Percentiles rank a stretch among this genome's conserved stretches.
These are phyloP conservation scores for Eristalis intricaria DNA, from an alignment of 2,888 invertebrate genomes.

Conservation along the genomic window DNA sequence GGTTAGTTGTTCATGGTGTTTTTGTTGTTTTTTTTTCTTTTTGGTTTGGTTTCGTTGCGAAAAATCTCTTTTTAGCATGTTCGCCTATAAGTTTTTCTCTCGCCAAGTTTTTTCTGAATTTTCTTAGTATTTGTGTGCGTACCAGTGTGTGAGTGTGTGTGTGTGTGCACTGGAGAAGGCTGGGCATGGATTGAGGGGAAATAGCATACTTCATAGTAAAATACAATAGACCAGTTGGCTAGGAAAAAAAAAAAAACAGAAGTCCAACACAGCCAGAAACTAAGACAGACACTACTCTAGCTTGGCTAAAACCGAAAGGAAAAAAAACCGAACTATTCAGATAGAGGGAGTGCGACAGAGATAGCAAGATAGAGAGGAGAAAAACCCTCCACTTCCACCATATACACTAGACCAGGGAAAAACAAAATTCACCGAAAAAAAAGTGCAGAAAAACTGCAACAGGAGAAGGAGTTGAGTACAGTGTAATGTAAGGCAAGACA, in stretches of 20 bases:
- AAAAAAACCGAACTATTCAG: slow-evolving; percentile 1
- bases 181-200: slow-evolving; percentile 42
- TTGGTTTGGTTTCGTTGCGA: slow-evolving; percentile 2
- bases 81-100: slow-evolving; percentile 55
- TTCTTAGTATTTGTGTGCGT: slow-evolving; percentile 25
- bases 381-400: slow-evolving; percentile 47
- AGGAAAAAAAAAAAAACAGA: slow-evolving; percentile 41
- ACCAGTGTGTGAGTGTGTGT: neutral
- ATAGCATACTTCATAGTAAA: slow-evolving; percentile 8
- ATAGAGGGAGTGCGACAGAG: neutral
- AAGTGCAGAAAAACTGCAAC: slow-evolving; percentile 53
- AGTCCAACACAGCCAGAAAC: slow-evolving; percentile 34
- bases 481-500: neutral
- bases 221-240: slow-evolving; percentile 47
- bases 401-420: slow-evolving; percentile 19
- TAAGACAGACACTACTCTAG: slow-evolving; percentile 1
- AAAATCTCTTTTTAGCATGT: slow-evolving; percentile 42
- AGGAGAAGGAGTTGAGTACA: slow-evolving; percentile 39
- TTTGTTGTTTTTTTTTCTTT: neutral
- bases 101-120: slow-evolving; percentile 32
- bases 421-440: slow-evolving; percentile 3
- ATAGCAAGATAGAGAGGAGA: slow-evolving; percentile 29
- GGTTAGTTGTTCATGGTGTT: neutral
- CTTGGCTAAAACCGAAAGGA: neutral
- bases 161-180: neutral